Base-by-base conservation (phyloP, 92 coral and sea anemone genomes). In the Porites lobata region DNA sequence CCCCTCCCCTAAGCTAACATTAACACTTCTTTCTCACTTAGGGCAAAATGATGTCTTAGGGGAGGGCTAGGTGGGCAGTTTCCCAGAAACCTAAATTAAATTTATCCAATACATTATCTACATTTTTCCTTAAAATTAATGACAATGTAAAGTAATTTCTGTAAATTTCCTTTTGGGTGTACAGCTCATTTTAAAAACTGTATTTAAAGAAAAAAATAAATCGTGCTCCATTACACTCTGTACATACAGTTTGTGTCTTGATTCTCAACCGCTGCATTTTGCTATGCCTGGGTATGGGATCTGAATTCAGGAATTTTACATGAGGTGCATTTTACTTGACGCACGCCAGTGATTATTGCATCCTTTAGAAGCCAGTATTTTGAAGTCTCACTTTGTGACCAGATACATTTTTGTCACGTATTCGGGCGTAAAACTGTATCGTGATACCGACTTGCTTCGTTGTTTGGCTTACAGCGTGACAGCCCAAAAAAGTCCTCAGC, bases 391-490 rank as follows among this genome's bases (percentile, higher is more conserved):
- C 18, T 69, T n/a, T 14, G 58, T 67, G 72, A 6, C 13, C 72
- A 10, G 47, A 38, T 38, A 14, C 11, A 38, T 26, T 50, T 32
- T 15, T n/a, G 56, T 18, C 22, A 9, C 29, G 24, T 20, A 79
- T 43, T 32, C 38, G 4, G 24, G 32, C 72, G 72, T 65, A 65
- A 79, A 14, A 43, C 13, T 65, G 72, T 79, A 73, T 65, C 72
- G 47, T 32, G 18, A 79, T 63, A 51, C 72, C 50, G 80, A 76
- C 15, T 22, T 47, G 38, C 62, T 47, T 19, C 20, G n/a, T 29
- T 52, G 14, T 75, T 9, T 9, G 58, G 59, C 58, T 78, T 56
- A n/a, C 71, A 78, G 71, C 58, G 43, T 63, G 72, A 50, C 72
- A 19, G 6, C 32, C 32, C 32, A 29, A 29, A 29, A 29, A 29